These are phyloP conservation scores for Takifugu flavidus DNA, from an alignment of 2,113 vertebrate species.

Conservation along the genomic window DNA sequence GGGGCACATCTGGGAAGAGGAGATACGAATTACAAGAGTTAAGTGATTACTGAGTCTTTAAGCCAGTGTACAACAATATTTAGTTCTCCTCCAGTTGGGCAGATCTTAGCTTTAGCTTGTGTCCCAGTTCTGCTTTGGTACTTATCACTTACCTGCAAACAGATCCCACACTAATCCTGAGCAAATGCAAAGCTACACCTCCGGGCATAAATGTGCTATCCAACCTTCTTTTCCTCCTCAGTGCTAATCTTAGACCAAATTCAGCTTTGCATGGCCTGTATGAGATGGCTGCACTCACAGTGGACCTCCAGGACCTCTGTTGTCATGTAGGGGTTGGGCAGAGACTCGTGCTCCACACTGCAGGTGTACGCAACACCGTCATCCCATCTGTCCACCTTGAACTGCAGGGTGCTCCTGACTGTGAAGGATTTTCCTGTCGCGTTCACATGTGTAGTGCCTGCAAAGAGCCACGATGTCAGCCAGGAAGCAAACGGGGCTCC, in stretches of 20 bases:
- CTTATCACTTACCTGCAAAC: constrained; percentile 68
- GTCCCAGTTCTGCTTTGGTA: constrained; percentile 41
- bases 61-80: constrained; percentile 20
- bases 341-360: constrained; percentile 91
- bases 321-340: constrained; percentile 88
- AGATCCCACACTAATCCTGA: constrained; percentile 66
- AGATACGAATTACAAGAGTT: constrained; percentile 39
- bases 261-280: constrained; percentile 22
- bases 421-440: constrained; percentile 89
- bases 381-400: constrained; percentile 87
- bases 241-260: constrained; percentile 42
- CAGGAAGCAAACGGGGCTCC: not conserved
- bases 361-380: constrained; percentile 90
- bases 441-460: constrained; percentile 86
- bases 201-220: constrained; percentile 52
- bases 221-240: constrained; percentile 48
- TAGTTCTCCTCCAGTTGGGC: constrained; percentile 35
- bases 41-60: not conserved
- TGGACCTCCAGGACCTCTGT: constrained; percentile 97
- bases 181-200: constrained; percentile 62
- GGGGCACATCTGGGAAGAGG: constrained; percentile 85
- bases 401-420: constrained; percentile 86
- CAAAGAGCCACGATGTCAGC: constrained; percentile 65
- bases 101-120: constrained; percentile 39
- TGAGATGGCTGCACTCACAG: constrained; percentile 82